Evolutionary conservation across 2,797 vertebrate species (phyloP), one percentile per base, ranked within the genome.

Genomic region (Siniperca obscura): DNA sequence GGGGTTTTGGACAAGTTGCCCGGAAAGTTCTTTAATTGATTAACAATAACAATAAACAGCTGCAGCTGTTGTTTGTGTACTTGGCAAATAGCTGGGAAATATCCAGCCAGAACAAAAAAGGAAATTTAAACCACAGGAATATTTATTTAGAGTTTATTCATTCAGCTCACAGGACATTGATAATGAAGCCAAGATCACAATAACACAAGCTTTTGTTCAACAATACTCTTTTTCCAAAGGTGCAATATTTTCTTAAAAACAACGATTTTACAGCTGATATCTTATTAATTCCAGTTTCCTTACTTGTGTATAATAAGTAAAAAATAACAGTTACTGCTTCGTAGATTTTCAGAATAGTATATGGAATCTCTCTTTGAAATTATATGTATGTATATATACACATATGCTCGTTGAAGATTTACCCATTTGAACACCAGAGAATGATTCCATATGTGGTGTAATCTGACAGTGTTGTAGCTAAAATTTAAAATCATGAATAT

Each of bases 1-100:
- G 6, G 12, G 27, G 17, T 34, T 82, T 83, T 46, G n/a, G 57
- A 69, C 60, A 84, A 75, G 76, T 62, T 66, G 22, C 61, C 36
- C n/a, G 1, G 22, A 66, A 68, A 78, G 42, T 65, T 75, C 30
- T 76, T 74, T 30, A 25, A 46, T 61, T 81, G 82, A 90, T 73
- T 56, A 71, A 72, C 60, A 75, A 42, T 70, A 67, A 72, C 86
- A 89, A 89, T 74, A 90, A 87, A 78, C 70, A 67, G 10, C 53
- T 53, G 34, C 81, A 86, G 71, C 74, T 93, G 86, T 76, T 87
- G 70, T 83, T 89, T 87, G 84, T 68, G 27, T 59, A 48, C 42
- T 86, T 82, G 77, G 81, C 77, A 80, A 87, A 79, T 36, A 13
- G 19, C 56, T 74, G 65, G 38, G 55, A 86, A 78, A 75, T 56